A percentile compares a stretch with the other conserved stretches of the same genome.
phyloP scores from a whole-genome alignment of 2,113 vertebrate species.

The Greenwoodochromis staneri region DNA sequence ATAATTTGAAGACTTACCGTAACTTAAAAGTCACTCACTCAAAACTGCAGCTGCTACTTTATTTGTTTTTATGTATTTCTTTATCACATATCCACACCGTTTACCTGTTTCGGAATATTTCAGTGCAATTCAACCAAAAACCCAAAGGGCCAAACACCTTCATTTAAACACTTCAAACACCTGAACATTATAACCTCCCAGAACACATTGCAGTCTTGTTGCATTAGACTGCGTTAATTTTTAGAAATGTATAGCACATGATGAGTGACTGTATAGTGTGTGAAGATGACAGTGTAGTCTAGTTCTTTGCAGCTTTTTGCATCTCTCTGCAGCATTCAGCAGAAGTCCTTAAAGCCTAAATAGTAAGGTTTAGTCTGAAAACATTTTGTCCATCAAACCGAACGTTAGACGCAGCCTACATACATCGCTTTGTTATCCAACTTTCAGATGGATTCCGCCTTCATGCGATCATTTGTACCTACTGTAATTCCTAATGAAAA shows the following conservation, averaged over 20 bases:
- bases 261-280: not conserved
- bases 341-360: not conserved
- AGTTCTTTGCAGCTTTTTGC: not conserved
- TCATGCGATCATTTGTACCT: constrained; percentile 10
- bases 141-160: not conserved
- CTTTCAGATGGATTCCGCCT: not conserved
- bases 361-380: not conserved
- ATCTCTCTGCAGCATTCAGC: not conserved
- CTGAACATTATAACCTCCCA: not conserved
- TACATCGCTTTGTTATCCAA: not conserved
- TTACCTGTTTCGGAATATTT: not conserved
- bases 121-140: not conserved
- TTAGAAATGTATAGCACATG: not conserved
- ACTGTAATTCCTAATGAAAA: constrained; percentile 48
- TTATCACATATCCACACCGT: not conserved
- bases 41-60: not conserved
- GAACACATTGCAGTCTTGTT: not conserved
- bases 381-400: not conserved
- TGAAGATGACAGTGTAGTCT: not conserved
- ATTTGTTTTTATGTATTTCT: not conserved
- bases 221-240: not conserved
- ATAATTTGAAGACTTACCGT: not conserved
- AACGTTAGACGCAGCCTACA: not conserved
- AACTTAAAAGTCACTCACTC: not conserved
- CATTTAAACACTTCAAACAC: not conserved